Evolutionary conservation across 2,113 vertebrate species (phyloP), one percentile per base, ranked within the genome.

Genomic region (Sigmodon hispidus): DNA sequence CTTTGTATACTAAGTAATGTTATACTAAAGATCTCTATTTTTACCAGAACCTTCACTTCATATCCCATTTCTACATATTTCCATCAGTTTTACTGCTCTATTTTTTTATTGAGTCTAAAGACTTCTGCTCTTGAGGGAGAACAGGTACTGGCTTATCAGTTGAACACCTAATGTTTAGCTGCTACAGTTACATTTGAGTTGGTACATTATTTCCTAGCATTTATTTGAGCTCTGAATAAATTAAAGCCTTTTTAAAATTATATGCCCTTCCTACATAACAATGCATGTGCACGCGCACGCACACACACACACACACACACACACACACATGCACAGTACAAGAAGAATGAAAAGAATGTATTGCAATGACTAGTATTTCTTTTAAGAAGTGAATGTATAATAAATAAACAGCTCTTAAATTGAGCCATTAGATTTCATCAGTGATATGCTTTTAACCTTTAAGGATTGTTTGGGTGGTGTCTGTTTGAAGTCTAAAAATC

Each of bases 181-280:
- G n/a, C 70, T 91, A 73, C n/a, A n/a, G 50, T 88, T 95, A 94
- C 24, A 72, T 2, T 61, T 29, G 84, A 88, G 90, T 26, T 19
- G 45, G 80, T 80, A 87, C 10, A 57, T 75, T 90, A 85, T 95
- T 70, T 94, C 36, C 24, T 16, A 77, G 34, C 65, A 90, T 89
- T 92, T 96, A 94, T 90, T 95, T 96, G 50, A 77, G 57, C 73
- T 55, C 19, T 19, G 90, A 86, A 86, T 92, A 94, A 95, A 94
- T 67, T 76, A 96, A 94, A 67, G 52, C 34, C 65, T 61, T 79
- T 79, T 95, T 94, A 81, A 92, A 87, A 95, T 92, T 43, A 59
- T 84, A n/a, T 16, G 7, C 11, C 63, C 7, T 24, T 36, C 55
- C 4, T 11, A 34, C 24, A 84, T 31, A 63, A 48, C 26, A 52